Conservation (phyloP, 2,113 vertebrate genomes). For the Rhipidura dahli region DNA sequence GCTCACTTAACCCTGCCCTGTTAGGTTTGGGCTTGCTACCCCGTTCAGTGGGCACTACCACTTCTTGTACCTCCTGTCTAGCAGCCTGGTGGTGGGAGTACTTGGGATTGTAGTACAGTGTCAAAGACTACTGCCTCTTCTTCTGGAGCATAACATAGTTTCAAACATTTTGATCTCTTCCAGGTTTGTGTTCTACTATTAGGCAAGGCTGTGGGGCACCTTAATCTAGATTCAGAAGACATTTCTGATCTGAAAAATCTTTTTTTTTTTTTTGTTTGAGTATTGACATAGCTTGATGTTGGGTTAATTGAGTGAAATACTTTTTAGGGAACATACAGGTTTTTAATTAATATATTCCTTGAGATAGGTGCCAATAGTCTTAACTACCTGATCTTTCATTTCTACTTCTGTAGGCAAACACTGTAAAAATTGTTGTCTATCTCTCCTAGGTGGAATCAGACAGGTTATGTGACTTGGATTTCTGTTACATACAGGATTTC, state of each 20-base stretch:
- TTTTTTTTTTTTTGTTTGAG: background rate
- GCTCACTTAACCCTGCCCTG: accelerated
- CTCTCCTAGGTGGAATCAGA: background rate
- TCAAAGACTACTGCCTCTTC: background rate
- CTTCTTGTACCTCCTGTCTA: background rate
- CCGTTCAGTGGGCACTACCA: background rate
- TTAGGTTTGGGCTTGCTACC: background rate
- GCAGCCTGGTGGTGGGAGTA: background rate
- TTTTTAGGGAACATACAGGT: background rate
- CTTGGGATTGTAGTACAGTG: background rate
- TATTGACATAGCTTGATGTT: background rate
- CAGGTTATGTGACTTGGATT: background rate
- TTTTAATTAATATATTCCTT: background rate
- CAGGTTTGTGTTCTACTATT: background rate
- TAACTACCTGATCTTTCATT: background rate
- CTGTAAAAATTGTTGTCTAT: background rate
- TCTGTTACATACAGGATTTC: background rate
- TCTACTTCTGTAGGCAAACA: background rate
- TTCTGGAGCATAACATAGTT: background rate
- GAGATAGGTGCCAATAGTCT: background rate
- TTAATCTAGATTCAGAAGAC: background rate
- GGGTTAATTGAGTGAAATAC: background rate
- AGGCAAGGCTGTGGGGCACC: background rate
- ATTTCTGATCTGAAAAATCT: too few relatives aligned
- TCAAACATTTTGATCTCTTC: background rate